Conservation (phyloP, 2,797 vertebrate species). For the Etheostoma perlongum region DNA sequence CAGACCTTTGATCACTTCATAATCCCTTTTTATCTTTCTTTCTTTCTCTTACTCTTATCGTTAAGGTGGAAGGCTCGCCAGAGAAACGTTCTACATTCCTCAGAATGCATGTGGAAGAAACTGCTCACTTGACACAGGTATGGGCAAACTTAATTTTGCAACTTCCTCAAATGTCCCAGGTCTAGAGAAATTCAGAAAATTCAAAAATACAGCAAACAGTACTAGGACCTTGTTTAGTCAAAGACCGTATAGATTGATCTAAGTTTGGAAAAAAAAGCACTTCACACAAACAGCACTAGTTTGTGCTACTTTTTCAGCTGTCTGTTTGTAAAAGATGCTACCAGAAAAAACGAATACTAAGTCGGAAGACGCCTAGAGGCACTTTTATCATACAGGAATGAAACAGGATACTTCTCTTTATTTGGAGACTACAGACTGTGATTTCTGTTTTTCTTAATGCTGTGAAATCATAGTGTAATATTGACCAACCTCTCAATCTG, state of each 20-base stretch:
- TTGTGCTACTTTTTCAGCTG: slow-evolving; percentile 13
- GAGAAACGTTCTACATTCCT: slow-evolving; percentile 96
- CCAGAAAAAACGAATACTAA: slow-evolving; percentile 18
- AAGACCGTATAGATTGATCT: slow-evolving; percentile 53
- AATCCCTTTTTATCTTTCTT: slow-evolving; percentile 39
- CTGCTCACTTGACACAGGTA: slow-evolving; percentile 89
- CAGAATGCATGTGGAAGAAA: slow-evolving; percentile 94
- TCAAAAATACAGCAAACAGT: slow-evolving; percentile 13
- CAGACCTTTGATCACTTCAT: slow-evolving; percentile 65
- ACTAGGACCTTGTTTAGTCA: slow-evolving; percentile 37
- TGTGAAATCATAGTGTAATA: slow-evolving; percentile 46
- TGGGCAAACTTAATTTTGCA: slow-evolving; percentile 48
- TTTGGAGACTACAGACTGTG: slow-evolving; percentile 28
- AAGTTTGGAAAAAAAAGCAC: slow-evolving; percentile 35
- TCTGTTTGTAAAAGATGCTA: slow-evolving; percentile 1
- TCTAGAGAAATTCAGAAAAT: slow-evolving; percentile 36
- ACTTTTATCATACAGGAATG: slow-evolving; percentile 4
- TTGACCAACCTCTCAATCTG: slow-evolving; percentile 39
- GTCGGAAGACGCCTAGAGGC: neutral
- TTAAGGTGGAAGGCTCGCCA: slow-evolving; percentile 92
- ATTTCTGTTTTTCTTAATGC: slow-evolving; percentile 50
- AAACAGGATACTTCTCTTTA: slow-evolving; percentile 14
- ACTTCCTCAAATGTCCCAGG: slow-evolving; percentile 17
- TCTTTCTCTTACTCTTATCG: slow-evolving; percentile 51
- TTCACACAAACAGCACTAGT: slow-evolving; percentile 35